A percentile compares a stretch with the other conserved stretches of the same genome.
Evolutionary conservation across 2,113 vertebrate species (phyloP).

Genomic region (Tenebrosternarchus preto): DNA sequence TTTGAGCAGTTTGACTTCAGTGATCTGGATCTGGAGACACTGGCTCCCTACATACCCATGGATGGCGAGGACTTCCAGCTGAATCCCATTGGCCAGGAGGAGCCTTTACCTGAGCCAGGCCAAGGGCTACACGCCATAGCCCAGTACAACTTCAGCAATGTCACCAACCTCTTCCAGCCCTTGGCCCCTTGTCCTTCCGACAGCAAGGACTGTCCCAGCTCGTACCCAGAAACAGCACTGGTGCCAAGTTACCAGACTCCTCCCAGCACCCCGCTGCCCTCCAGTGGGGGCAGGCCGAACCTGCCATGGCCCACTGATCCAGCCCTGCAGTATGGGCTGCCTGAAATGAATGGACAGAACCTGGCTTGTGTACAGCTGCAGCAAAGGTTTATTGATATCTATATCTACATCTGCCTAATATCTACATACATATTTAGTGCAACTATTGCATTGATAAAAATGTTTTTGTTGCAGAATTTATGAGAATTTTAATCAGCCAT

Average conservation of each 20-base stretch:
- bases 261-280: constrained; percentile 82
- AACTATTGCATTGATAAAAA: not conserved
- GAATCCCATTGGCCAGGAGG: constrained; percentile 88
- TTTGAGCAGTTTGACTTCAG: constrained; percentile 74
- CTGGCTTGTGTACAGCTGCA: constrained; percentile 38
- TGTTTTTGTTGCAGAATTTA: constrained; percentile 71
- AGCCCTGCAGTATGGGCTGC: constrained; percentile 73
- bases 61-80: constrained; percentile 98
- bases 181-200: constrained; percentile 68
- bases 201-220: constrained; percentile 68
- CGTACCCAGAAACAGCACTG: constrained; percentile 68
- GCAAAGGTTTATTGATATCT: constrained; percentile 9
- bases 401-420: no score
- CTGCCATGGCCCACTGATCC: constrained; percentile 91
- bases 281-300: constrained; percentile 83
- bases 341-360: constrained; percentile 63
- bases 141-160: constrained; percentile 82
- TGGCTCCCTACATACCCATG: constrained; percentile 99
- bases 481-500: constrained; percentile 76
- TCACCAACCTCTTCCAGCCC: constrained; percentile 86
- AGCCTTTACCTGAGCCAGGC: constrained; percentile 68
- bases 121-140: constrained; percentile 58
- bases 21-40: constrained; percentile 92
- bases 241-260: constrained; percentile 75
- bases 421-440: no score